Evolutionary conservation across 2,797 vertebrate species (phyloP).

Genomic region (Capromys pilorides): DNA sequence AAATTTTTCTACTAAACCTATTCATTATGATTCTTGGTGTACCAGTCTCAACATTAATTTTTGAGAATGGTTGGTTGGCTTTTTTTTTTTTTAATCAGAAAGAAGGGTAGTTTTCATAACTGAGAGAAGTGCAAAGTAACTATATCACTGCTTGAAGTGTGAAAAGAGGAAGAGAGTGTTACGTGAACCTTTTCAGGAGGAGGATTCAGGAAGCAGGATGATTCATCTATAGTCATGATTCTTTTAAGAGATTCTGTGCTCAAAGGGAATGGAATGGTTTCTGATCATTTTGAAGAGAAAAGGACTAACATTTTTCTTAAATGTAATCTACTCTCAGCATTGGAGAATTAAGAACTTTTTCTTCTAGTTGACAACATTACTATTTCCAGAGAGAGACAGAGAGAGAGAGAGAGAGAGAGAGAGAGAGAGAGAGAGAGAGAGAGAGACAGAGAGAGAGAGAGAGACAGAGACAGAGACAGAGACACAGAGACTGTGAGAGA

Average conservation of each 20-base stretch:
- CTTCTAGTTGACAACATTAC: conserved; percentile 17
- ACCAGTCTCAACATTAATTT: not conserved
- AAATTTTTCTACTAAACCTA: conserved; percentile 8
- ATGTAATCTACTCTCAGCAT: conserved; percentile 1
- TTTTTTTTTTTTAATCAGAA: not conserved
- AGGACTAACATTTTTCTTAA: not conserved
- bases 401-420: not conserved
- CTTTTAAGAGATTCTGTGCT: conserved; percentile 50
- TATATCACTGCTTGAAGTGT: not conserved
- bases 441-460: not conserved
- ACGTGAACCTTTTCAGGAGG: not conserved
- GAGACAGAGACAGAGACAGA: too few relatives aligned
- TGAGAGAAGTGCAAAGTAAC: conserved; percentile 26
- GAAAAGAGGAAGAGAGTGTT: not conserved
- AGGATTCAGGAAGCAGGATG: conserved; percentile 23
- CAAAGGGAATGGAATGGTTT: conserved; percentile 44
- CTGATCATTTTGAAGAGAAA: conserved; percentile 46
- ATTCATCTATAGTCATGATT: conserved; percentile 16
- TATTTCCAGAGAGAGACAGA: conserved; percentile 19
- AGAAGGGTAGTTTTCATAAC: conserved; percentile 63
- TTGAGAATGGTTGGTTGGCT: conserved; percentile 33
- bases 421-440: not conserved
- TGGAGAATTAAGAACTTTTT: not conserved
- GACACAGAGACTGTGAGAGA: too few relatives aligned
- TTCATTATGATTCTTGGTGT: not conserved